phyloP scores from a whole-genome alignment of 2,888 invertebrate species.

The Synergus umbraculus region DNA sequence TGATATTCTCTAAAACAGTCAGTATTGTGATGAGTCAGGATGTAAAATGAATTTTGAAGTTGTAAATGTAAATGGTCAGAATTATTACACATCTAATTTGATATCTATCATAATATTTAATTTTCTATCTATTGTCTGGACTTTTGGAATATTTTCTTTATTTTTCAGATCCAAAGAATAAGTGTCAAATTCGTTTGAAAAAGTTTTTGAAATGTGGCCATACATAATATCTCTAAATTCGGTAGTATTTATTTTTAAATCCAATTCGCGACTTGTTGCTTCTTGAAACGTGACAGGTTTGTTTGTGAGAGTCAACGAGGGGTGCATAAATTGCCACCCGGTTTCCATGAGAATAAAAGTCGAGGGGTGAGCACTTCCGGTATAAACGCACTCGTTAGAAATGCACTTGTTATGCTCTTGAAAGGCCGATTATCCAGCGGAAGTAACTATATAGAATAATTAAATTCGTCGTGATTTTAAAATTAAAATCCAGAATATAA shows the following conservation, averaged over 20 bases:
- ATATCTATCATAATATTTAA: not conserved
- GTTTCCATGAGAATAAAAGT: constrained; percentile 55
- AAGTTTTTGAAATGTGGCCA: too few relatives aligned
- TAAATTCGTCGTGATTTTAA: constrained; percentile 26
- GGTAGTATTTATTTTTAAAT: constrained; percentile 34
- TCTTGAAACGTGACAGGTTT: constrained; percentile 61
- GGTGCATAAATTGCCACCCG: constrained; percentile 62
- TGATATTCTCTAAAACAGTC: not conserved
- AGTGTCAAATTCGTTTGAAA: too few relatives aligned
- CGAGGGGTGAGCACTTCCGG: constrained; percentile 60
- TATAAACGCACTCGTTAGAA: constrained; percentile 59
- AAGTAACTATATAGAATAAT: constrained; percentile 48
- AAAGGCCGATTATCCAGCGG: constrained; percentile 53
- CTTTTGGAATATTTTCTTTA: not conserved
- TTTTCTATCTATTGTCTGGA: not conserved
- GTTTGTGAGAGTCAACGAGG: constrained; percentile 59
- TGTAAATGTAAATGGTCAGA: not conserved
- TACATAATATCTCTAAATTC: not conserved
- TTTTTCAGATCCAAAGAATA: too few relatives aligned
- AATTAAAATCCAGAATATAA: not conserved
- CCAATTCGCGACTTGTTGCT: constrained; percentile 60
- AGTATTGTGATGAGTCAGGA: not conserved
- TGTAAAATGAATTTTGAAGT: not conserved
- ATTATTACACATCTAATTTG: not conserved
- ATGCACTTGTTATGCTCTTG: constrained; percentile 58